Percentiles rank a stretch among this genome's conserved stretches.
Evolutionary conservation across 2,888 invertebrate species (phyloP).

Genomic region (Gnatocerus cornutus): DNA sequence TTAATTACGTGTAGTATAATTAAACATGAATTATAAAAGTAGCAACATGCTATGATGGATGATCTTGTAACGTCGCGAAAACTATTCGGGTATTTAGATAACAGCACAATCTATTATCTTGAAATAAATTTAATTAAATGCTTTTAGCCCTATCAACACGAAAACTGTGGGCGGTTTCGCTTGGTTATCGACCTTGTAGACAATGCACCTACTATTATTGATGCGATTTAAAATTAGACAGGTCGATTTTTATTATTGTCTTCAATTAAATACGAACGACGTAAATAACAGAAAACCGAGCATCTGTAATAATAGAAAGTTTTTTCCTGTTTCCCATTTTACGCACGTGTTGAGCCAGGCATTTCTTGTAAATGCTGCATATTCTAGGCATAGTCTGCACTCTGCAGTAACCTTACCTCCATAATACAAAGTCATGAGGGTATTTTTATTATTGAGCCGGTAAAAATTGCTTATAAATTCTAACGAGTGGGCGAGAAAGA

Average conservation of each 20-base stretch:
- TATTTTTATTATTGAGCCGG: too few relatives aligned
- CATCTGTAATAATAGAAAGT: background rate
- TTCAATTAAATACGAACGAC: conserved; percentile 12
- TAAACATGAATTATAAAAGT: background rate
- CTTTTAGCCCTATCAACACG: conserved; percentile 16
- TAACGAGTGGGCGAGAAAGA: too few relatives aligned
- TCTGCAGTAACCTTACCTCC: too few relatives aligned
- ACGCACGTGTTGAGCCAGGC: too few relatives aligned
- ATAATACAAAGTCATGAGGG: too few relatives aligned
- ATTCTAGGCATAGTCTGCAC: background rate
- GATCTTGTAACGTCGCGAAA: background rate
- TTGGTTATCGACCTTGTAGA: conserved; percentile 21
- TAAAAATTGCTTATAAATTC: too few relatives aligned
- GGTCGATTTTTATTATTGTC: conserved; percentile 9
- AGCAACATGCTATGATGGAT: background rate
- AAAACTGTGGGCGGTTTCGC: conserved; percentile 15
- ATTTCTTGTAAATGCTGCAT: background rate
- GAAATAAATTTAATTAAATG: conserved; percentile 17
- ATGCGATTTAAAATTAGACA: conserved; percentile 12
- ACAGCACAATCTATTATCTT: conserved; percentile 6
- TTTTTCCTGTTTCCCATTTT: background rate
- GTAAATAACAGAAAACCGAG: background rate
- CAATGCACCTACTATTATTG: conserved; percentile 11
- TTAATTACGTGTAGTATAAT: background rate
- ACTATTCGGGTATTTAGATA: conserved; percentile 6